Evolutionary conservation across 2,113 vertebrate genomes (phyloP).

Genomic region (Myotis davidii): DNA sequence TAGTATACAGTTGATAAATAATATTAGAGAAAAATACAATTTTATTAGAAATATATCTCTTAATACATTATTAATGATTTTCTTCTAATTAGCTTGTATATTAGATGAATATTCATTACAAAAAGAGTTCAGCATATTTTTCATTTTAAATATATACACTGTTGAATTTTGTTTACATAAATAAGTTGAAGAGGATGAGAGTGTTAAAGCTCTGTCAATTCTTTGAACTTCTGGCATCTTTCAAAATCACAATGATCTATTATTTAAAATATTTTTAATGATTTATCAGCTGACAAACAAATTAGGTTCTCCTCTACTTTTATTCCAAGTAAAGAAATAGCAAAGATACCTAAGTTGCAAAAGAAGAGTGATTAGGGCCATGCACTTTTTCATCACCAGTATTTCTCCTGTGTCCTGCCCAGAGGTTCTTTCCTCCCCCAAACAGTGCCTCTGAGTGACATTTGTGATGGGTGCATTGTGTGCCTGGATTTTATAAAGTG

Average conservation of each 20-base stretch:
- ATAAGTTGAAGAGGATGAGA: conserved; percentile 29
- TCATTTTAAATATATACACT: neutral
- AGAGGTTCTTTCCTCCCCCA: neutral
- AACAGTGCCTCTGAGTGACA: neutral
- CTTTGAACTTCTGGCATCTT: conserved; percentile 30
- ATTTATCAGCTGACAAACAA: conserved; percentile 33
- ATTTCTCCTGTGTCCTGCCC: neutral
- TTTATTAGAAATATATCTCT: conserved; percentile 18
- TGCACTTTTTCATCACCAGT: neutral
- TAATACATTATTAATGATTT: neutral
- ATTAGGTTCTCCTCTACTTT: neutral
- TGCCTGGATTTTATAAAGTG: conserved; percentile 37
- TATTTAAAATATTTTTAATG: conserved; percentile 58
- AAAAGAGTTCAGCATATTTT: conserved; percentile 11
- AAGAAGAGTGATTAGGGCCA: neutral
- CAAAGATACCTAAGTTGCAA: conserved; percentile 13
- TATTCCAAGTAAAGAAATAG: conserved; percentile 28
- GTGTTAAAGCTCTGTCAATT: conserved; percentile 29
- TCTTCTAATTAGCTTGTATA: neutral
- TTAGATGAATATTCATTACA: neutral
- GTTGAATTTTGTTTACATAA: conserved; percentile 58
- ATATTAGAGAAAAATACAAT: conserved; percentile 12
- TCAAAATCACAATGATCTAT: conserved; percentile 26
- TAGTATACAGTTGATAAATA: neutral
- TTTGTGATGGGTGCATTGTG: neutral